Conservation (phyloP, 1,140 invertebrate species). For the Pentalonia nigronervosa region DNA sequence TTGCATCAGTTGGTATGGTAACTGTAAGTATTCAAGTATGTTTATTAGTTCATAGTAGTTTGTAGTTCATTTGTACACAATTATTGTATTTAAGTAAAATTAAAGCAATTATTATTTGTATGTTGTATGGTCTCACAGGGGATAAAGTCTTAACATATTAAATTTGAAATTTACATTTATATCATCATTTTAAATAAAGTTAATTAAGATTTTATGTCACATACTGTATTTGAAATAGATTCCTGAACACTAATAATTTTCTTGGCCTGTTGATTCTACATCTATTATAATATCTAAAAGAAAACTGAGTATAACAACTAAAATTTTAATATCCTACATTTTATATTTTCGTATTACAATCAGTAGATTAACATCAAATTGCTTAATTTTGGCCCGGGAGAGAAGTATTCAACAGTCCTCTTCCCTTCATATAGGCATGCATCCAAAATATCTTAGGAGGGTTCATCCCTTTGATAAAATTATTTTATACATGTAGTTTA, state of each 20-base stretch:
- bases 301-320: too few species aligned
- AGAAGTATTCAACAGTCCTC: too few species aligned
- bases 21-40: constrained; percentile 75
- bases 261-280: too few species aligned
- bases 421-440: too few species aligned
- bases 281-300: too few species aligned
- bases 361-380: too few species aligned
- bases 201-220: neutral
- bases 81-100: neutral
- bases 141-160: neutral
- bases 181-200: neutral
- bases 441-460: too few species aligned
- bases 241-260: neutral
- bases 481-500: too few species aligned
- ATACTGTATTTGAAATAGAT: neutral
- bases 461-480: too few species aligned
- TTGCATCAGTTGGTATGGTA: constrained; percentile 94
- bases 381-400: too few species aligned
- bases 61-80: neutral
- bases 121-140: neutral
- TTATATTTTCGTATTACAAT: too few species aligned
- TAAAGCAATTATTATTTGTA: neutral
- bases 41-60: neutral
- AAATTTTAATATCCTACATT: too few species aligned
- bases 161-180: neutral